These are phyloP conservation scores for Podilymbus podiceps DNA, from an alignment of 2,113 vertebrate species.

Conservation along the genomic window DNA sequence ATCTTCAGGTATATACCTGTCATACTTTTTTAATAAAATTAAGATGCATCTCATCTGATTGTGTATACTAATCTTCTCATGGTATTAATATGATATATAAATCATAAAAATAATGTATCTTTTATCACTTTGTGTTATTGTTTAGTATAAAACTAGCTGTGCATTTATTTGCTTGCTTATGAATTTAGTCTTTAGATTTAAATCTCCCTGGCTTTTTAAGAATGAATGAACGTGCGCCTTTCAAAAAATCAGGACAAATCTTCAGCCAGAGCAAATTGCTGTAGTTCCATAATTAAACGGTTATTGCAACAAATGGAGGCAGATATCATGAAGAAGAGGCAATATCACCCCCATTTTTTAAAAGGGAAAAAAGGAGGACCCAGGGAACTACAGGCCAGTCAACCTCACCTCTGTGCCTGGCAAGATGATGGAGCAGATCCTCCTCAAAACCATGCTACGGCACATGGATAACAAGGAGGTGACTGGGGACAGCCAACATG, in stretches of 20 bases:
- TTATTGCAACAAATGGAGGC: not conserved
- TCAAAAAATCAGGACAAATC: not conserved
- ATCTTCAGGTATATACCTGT: not conserved
- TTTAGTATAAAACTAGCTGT: not conserved
- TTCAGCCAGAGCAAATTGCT: not conserved
- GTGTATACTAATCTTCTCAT: fast-evolving
- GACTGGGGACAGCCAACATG: too few relatives aligned
- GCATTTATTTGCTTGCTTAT: not conserved
- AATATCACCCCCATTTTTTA: too few relatives aligned
- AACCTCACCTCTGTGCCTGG: too few relatives aligned
- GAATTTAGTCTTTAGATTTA: not conserved
- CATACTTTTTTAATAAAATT: not conserved
- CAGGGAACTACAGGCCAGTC: too few relatives aligned
- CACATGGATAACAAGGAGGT: too few relatives aligned
- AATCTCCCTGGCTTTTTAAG: not conserved
- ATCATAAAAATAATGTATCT: not conserved
- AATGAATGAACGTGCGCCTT: not conserved
- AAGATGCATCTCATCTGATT: not conserved
- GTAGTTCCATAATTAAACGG: not conserved
- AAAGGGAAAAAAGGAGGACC: too few relatives aligned
- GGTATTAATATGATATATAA: not conserved
- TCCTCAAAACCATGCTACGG: too few relatives aligned
- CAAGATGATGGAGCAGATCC: too few relatives aligned
- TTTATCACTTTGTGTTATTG: not conserved
- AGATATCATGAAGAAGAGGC: not conserved